Evolutionary conservation across 2,113 vertebrate genomes (phyloP), one percentile per base, ranked within the genome.

Genomic region (Xyliphius kryptos): DNA sequence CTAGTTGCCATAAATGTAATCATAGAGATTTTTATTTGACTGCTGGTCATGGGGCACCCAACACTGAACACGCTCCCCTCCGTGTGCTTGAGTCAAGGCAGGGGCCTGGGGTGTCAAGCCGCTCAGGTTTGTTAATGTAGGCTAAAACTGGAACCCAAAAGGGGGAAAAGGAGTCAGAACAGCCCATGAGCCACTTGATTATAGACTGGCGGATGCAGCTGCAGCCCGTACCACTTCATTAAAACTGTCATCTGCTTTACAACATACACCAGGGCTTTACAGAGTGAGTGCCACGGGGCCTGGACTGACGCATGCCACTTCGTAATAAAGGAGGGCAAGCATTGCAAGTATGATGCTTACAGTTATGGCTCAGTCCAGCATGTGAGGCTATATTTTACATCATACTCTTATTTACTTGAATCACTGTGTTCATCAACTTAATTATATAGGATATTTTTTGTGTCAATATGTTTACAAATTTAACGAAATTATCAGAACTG

Each of bases 151-250:
- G 26, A 53, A 61, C 48, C 36, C 26, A 14, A 20, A 41, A 19
- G 52, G 61, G 58, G 53, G 52, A 72, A 68, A 50, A 19, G 58
- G 61, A 38, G 13, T 60, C 74, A 69, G 71, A 71, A 76, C 77
- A 62, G 77, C 58, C 73, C 70, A 71, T 61, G 48, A 58, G 69
- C 53, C 61, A 71, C 75, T 74, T 81, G 71, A 80, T 79, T 83
- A 76, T 74, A 65, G 63, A 63, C 70, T 83, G 74, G 75, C 74
- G 67, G 70, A 73, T 72, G 70, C 73, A 63, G 70, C 73, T 81
- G 70, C 72, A 81, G 79, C 77, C 66, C 78, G 74, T 75, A 79
- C 70, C 36, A 69, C 70, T 73, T 79, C 64, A 79, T 78, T 78
- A 77, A 70, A 80, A 73, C 70, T 74, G 76, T 74, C 68, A 69